Evolutionary conservation across 2,797 vertebrate species (phyloP), one percentile per base, ranked within the genome.

Genomic region (Ceryle rudis): DNA sequence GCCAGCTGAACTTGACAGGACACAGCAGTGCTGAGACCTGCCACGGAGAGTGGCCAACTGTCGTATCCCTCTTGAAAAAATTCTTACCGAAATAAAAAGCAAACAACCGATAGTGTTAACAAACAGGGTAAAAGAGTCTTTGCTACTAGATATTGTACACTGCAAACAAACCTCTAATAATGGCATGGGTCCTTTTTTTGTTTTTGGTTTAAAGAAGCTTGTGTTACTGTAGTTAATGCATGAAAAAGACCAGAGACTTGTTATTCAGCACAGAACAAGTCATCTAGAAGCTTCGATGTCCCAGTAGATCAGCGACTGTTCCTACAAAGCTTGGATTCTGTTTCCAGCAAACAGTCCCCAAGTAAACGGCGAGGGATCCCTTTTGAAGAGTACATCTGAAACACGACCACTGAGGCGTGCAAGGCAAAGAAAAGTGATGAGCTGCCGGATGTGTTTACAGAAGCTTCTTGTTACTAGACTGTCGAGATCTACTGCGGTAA

Each of bases 151-250:
- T 79, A 89, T 19, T 41, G 81, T 80, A 93, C 93, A 94, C 92
- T 95, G 93, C 95, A 80, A 92, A 65, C 83, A 96, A 94, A 86
- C 77, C 61, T 54, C 92, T 93, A 93, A 42, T 64, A 93, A 90
- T 18, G 88, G 95, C 92, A 92, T 57, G 65, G 73, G 88, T 93
- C 74, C 62, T 93, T 73, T 90, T 93, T 41, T 44, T 95, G 98
- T 97, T 95, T 98, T 97, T 97, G 97, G 97, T 94, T 96, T 95
- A 88, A 82, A 96, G 91, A 97, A 97, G 93, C 95, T 93, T 83
- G 86, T 90, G 96, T 97, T 97, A 97, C 95, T 89, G 86, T 95
- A 91, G 91, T 97, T 97, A 97, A 96, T 62, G 89, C 81, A 55
- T 37, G 90, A 95, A 93, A 90, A 88, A 95, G 91, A 96, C 93